Percentiles rank a stretch among this genome's conserved stretches.
phyloP scores from a whole-genome alignment of 1,140 invertebrate genomes.

The Wasmannia auropunctata region DNA sequence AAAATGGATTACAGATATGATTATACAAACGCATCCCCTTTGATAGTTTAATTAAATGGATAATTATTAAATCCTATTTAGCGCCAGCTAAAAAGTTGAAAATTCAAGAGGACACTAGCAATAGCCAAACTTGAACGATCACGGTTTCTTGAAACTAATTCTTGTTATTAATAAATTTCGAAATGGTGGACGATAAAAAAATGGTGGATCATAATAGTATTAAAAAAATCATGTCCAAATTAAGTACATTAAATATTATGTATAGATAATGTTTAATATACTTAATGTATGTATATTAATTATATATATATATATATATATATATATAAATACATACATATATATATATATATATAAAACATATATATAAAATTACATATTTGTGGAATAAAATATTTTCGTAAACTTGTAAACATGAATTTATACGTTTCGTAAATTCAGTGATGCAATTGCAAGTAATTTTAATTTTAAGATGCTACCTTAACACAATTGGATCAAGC shows the following conservation, averaged over 20 bases:
- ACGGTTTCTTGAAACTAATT: background rate
- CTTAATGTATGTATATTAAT: too few species aligned
- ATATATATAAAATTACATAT: background rate
- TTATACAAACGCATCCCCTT: slow-evolving; percentile 27
- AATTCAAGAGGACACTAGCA: background rate
- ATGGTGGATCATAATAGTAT: background rate
- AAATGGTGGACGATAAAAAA: background rate
- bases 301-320: too few species aligned
- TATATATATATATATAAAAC: too few species aligned
- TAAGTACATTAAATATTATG: too few species aligned
- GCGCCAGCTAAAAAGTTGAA: background rate
- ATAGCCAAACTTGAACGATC: background rate
- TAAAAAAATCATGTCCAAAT: background rate
- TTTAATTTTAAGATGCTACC: background rate
- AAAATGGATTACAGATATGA: slow-evolving; percentile 51
- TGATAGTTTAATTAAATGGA: slow-evolving; percentile 39
- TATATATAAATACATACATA: too few species aligned
- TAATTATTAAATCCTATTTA: slow-evolving; percentile 23
- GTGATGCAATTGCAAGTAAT: background rate
- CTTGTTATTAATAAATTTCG: background rate
- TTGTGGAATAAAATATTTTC: background rate
- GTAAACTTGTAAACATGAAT: too few species aligned
- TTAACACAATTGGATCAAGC: background rate
- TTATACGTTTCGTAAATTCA: too few species aligned
- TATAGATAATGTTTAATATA: too few species aligned